Base-by-base conservation (phyloP, 2,113 vertebrate species). In the Paradoxurus hermaphroditus region DNA sequence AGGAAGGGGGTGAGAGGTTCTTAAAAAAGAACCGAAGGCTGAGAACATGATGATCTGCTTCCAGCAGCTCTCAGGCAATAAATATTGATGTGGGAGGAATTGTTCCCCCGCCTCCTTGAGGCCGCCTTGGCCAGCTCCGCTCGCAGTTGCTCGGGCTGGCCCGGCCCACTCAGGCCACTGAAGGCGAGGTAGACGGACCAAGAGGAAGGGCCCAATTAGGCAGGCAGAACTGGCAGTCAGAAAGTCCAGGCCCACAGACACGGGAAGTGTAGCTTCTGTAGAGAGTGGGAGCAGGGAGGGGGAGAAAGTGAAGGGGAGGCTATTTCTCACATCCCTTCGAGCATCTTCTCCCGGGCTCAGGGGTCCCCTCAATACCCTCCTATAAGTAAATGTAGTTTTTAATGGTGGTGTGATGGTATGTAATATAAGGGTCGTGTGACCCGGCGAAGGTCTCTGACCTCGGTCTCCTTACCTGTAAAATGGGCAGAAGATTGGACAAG, bases 1-100 rank as follows among this genome's bases (percentile, higher is more conserved):
- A 11, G 63, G 36, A 39, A 92, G 75, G 49, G 31, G 59, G 79
- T 87, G 86, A 98, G 92, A 97, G 79, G 75, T 95, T 96, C 97
- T 95, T 98, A 72, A 97, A 96, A 97, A 97, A 96, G 95, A 94
- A 93, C 72, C 5, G 21, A 92, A 90, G 96, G 46, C 96, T 95
- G 46, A 96, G 95, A 97, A 98, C 97, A 97, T n/a, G 73, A 90
- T 46, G 96, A 94, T 97, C 96, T 91, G 91, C 95, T 96, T 96
- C 94, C 90, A 97, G 92, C 77, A 62, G 75, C 92, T 92, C 75
- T 92, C 62, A 21, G 70, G 96, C 97, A 90, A 95, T 97, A 97
- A 98, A 97, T 97, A 98, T 96, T 97, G 96, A 95, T 92, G 97
- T 90, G 87, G 87, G 90, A 97, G 95, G 90, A 83, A 84, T 56